These are phyloP conservation scores for Sarcophaga peregrina DNA, from an alignment of 1,140 invertebrate species.

Conservation along the genomic window DNA sequence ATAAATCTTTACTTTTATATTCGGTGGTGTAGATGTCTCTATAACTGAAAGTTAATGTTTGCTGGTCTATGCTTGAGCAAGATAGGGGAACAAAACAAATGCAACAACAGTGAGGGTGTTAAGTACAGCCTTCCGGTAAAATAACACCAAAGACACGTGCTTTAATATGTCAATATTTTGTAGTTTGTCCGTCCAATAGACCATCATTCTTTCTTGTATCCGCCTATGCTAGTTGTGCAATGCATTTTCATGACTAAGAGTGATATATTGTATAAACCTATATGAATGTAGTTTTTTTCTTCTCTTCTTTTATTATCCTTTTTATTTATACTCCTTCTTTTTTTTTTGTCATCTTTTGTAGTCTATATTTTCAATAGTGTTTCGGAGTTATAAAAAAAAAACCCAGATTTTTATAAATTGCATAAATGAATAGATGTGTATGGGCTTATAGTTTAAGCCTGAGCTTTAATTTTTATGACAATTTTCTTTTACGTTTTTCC, in stretches of 20 bases:
- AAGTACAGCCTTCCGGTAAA: conserved; percentile 24
- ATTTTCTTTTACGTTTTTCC: background rate
- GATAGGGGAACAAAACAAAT: too few species aligned
- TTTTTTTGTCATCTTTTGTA: background rate
- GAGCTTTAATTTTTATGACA: background rate
- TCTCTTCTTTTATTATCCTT: background rate
- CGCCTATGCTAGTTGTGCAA: background rate
- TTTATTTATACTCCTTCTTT: background rate
- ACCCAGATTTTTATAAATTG: background rate
- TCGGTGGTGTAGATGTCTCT: too few species aligned
- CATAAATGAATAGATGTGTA: background rate
- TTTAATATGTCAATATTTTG: conserved; percentile 22
- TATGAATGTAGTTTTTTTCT: background rate
- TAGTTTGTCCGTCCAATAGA: background rate
- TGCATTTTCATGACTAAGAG: background rate
- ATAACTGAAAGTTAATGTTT: too few species aligned
- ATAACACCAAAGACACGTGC: conserved; percentile 24
- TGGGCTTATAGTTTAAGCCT: background rate
- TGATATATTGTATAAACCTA: conserved; percentile 2
- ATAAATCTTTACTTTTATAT: too few species aligned
- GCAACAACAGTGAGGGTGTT: background rate
- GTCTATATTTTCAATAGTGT: background rate
- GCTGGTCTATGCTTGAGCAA: too few species aligned
- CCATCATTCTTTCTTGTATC: background rate
- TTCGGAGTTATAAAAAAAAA: too few species aligned